Conservation (phyloP, 2,113 vertebrate species). For the Anolis carolinensis region DNA sequence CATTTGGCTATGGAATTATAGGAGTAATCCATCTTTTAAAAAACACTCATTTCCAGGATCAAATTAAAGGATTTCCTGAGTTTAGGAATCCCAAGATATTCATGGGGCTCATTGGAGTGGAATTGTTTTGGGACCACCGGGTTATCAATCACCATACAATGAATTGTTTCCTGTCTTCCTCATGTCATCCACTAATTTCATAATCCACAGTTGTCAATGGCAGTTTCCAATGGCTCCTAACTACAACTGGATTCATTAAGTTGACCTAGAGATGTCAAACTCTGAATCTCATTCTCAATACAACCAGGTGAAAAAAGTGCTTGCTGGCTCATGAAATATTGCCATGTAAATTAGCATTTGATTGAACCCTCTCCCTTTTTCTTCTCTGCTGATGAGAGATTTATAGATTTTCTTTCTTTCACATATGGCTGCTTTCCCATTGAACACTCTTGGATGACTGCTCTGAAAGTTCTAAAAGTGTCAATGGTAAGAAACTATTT, state of each 20-base stretch:
- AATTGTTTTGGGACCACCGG: neutral
- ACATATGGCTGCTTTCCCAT: slow-evolving; percentile 34
- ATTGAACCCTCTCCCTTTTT: slow-evolving; percentile 11
- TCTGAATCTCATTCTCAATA: slow-evolving; percentile 34
- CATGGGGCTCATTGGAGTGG: neutral
- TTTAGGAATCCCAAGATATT: neutral
- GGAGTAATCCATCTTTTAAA: too few relatives aligned
- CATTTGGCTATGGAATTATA: too few relatives aligned
- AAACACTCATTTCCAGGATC: neutral
- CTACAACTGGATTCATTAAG: neutral
- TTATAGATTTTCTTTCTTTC: slow-evolving; percentile 41
- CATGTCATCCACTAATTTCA: neutral
- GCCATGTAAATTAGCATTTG: slow-evolving; percentile 44
- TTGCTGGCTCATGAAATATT: slow-evolving; percentile 61
- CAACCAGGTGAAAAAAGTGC: slow-evolving; percentile 39
- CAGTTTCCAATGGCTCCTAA: neutral
- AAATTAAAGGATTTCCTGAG: neutral
- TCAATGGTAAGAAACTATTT: slow-evolving; percentile 34
- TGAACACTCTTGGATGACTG: slow-evolving; percentile 35
- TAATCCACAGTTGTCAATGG: slow-evolving; percentile 38
- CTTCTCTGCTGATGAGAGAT: neutral
- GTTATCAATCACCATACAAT: neutral
- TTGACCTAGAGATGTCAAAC: slow-evolving; percentile 16
- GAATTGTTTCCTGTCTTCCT: neutral
- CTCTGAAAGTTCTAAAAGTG: slow-evolving; percentile 14